Base-by-base conservation (phyloP, 2,888 invertebrate genomes). In the Blera fallax region DNA sequence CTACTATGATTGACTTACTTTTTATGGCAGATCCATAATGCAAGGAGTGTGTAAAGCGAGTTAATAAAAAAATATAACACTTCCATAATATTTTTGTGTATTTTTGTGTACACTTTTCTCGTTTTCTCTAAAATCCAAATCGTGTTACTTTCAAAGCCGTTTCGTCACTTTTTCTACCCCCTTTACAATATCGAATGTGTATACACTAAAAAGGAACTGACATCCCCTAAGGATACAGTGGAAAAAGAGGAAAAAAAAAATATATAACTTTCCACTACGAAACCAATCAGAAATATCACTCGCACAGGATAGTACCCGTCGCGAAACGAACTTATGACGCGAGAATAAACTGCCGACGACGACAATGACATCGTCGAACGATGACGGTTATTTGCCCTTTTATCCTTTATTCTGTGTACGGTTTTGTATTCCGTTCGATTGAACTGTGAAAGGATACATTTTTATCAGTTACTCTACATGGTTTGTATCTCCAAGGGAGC, bases 261-360 rank as follows among this genome's bases (percentile, higher is more conserved):
- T n/a, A n/a, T n/a, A 62, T 73, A 73, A 45, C 64, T 74, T 65
- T 65, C 27, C 48, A 76, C 76, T 50, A 48, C 45, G 45, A 76
- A 76, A 48, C 56, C 65, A 76, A 76, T 76, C 76, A 67, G 56
- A 76, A 67, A 67, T 58, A 76, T 65, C 56, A 58, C 34, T 58
- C 48, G 48, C 32, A 32, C 18, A 16, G 6, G 14, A 52, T 50
- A 52, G 27, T 54, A 45, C 24, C 58, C 76, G 65, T 76, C 76
- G 76, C 76, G 76, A 76, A 76, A 76, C 50, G 76, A 76, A 76
- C 76, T 76, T 76, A 67, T 76, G 76, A 58, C 76, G 76, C 76
- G 65, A 67, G 65, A 65, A 76, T 65, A 67, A 40, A 76, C 76
- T 76, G 56, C 65, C 58, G 65, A 67, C 45, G 65, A 67, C 45